phyloP scores from a whole-genome alignment of 1,140 invertebrate species.

The Antheraea pernyi region DNA sequence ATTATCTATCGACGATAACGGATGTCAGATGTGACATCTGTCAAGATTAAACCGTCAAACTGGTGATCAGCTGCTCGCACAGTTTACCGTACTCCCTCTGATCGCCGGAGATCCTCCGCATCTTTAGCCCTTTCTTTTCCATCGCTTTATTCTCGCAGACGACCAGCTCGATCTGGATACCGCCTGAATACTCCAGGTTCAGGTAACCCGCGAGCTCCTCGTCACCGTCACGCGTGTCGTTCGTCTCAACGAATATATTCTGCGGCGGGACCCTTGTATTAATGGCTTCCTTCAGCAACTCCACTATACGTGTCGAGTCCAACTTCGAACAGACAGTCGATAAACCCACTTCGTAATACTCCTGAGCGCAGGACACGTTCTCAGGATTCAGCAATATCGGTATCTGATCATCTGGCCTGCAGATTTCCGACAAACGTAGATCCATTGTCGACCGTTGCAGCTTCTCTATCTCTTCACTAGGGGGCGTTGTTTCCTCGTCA shows the following conservation, averaged over 20 bases:
- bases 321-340: constrained; percentile 89
- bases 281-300: constrained; percentile 90
- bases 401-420: constrained; percentile 59
- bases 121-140: constrained; percentile 91
- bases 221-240: constrained; percentile 54
- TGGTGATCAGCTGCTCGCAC: constrained; percentile 94
- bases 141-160: constrained; percentile 87
- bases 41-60: constrained; percentile 85
- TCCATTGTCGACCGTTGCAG: constrained; percentile 73
- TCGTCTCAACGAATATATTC: constrained; percentile 82
- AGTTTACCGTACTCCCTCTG: constrained; percentile 93
- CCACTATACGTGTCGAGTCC: constrained; percentile 88
- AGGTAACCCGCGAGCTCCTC: constrained; percentile 75
- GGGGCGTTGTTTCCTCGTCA: constrained; percentile 51
- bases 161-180: constrained; percentile 92
- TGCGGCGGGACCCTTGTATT: constrained; percentile 87
- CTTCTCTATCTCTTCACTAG: constrained; percentile 62
- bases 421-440: constrained; percentile 64
- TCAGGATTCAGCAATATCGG: constrained; percentile 72
- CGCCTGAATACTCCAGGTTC: constrained; percentile 89
- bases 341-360: constrained; percentile 85
- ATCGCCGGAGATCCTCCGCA: constrained; percentile 94
- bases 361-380: constrained; percentile 67
- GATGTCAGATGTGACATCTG: neutral
- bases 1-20: neutral